phyloP scores from a whole-genome alignment of 1,140 invertebrate species.

The Riptortus pedestris region DNA sequence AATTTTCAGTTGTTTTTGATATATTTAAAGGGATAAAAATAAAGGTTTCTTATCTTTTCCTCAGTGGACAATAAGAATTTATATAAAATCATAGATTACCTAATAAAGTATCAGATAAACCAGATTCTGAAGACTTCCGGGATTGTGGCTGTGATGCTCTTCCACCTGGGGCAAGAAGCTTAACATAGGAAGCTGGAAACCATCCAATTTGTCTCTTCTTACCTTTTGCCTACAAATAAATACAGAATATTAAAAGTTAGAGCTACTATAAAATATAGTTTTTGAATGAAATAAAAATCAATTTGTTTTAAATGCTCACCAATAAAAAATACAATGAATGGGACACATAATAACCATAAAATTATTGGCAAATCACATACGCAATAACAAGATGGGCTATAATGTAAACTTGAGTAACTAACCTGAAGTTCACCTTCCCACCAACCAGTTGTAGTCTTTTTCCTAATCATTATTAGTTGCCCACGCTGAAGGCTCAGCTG shows the following conservation, averaged over 20 bases:
- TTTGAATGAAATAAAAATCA: background rate
- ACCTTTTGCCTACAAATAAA: slow-evolving; percentile 62
- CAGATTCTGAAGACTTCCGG: slow-evolving; percentile 16
- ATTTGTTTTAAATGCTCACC: background rate
- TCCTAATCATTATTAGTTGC: slow-evolving; percentile 90
- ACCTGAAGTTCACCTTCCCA: slow-evolving; percentile 98
- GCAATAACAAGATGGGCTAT: too few species aligned
- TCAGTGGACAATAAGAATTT: too few species aligned
- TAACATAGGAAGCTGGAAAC: slow-evolving; percentile 96
- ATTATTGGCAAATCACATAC: too few species aligned
- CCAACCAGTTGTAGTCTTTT: slow-evolving; percentile 94
- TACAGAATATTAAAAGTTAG: background rate
- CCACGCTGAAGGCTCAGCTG: slow-evolving; percentile 82
- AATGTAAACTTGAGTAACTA: too few species aligned
- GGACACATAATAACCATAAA: too few species aligned
- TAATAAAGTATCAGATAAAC: slow-evolving; percentile 39
- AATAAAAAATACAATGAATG: too few species aligned
- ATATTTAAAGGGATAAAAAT: too few species aligned
- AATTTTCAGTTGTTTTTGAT: too few species aligned
- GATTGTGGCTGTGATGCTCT: slow-evolving; percentile 26
- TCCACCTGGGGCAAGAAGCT: slow-evolving; percentile 43
- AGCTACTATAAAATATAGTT: background rate
- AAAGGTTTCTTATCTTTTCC: too few species aligned
- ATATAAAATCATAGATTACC: too few species aligned
- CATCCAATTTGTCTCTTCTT: slow-evolving; percentile 89